Conservation (phyloP, 1,140 invertebrate species). For the Brachionus koreanus region DNA sequence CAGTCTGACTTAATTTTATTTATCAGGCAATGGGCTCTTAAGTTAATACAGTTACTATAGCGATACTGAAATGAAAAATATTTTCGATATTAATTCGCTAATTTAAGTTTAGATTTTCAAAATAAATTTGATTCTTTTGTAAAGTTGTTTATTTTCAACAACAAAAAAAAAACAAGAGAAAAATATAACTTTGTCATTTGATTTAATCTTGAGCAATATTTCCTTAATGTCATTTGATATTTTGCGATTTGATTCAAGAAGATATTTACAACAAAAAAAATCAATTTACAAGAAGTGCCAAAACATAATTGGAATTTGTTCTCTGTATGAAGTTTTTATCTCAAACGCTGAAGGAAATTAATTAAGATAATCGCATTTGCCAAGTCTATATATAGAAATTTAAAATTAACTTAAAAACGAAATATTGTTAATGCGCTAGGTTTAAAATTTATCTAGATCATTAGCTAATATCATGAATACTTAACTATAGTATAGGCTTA, state of each 20-base stretch:
- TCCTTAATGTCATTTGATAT: not conserved
- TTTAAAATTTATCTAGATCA: not conserved
- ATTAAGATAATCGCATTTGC: slow-evolving; percentile 1
- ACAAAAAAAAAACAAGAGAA: not conserved
- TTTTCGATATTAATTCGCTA: not conserved
- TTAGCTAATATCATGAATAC: not conserved
- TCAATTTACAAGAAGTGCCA: not conserved
- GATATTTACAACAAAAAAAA: not conserved
- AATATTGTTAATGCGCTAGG: not conserved
- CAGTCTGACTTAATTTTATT: not conserved
- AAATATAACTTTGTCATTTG: not conserved
- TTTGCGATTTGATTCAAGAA: not conserved
- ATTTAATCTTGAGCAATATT: not conserved
- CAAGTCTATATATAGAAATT: not conserved
- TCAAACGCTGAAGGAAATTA: not conserved
- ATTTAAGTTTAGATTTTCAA: not conserved
- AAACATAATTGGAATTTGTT: not conserved
- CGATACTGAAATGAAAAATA: not conserved
- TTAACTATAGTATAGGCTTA: not conserved
- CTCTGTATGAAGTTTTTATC: not conserved
- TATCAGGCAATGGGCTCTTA: not conserved
- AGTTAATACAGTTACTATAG: not conserved
- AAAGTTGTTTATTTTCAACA: not conserved
- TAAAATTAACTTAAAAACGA: not conserved
- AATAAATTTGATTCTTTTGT: not conserved